Evolutionary conservation across 1,140 invertebrate genomes (phyloP), one percentile per base, ranked within the genome.

Genomic region (Drosophila pectinifera): DNA sequence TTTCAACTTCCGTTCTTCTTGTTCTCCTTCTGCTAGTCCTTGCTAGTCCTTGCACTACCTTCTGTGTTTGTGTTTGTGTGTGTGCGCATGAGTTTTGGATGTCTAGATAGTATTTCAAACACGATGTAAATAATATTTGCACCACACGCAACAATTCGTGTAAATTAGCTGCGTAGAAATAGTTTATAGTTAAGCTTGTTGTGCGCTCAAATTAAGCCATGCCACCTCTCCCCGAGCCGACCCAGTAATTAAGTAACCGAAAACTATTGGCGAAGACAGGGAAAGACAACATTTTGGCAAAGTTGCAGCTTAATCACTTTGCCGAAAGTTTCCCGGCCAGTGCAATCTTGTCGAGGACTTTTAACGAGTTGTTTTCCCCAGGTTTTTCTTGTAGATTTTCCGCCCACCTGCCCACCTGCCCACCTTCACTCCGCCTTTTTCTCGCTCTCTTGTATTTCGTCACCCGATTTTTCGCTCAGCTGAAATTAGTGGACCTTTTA

Each of bases 361-460:
- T 72, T 78, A 78, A 77, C 68, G 72, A 78, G 72, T 77, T 78
- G 72, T 77, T 67, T 77, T 61, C 48, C 54, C 42, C 65, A 70
- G 48, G 74, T 41, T 78, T 57, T 54, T 72, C 54, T 43, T 54
- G 75, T 78, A 70, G 38, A 46, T 56, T 62, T 18, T 36, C 39
- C 51, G 11, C 34, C 10, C 18, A n/a, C 31, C 26, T 20, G 10
- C 42, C 38, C 28, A 34, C 41, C 24, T 13, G 5, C 11, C 24
- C 36, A 18, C 34, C 36, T 31, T 18, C 58, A 36, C 36, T 8
- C 24, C 46, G 24, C 57, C 67, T 34, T 41, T 49, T 49, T 20
- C 20, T 49, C 13, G 14, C 31, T n/a, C 28, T 54, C 31, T 70
- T 34, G n/a, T 36, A 20, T 8, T 31, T 8, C 28, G 48, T 57